phyloP scores from a whole-genome alignment of 1,140 invertebrate genomes.

The Anoplophora glabripennis region DNA sequence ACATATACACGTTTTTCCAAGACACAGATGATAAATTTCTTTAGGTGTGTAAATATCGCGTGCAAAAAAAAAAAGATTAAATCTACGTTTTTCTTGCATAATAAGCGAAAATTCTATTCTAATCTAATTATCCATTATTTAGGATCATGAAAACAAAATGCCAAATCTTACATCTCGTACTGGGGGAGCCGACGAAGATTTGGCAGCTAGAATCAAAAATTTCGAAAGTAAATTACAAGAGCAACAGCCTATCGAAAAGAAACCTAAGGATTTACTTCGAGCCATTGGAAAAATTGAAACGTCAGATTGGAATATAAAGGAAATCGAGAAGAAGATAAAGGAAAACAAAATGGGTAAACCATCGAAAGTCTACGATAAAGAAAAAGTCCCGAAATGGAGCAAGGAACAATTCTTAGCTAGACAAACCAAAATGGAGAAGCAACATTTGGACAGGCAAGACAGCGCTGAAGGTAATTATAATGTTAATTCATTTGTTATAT shows the following conservation, averaged over 20 bases:
- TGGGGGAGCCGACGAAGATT: conserved; percentile 61
- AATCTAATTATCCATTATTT: conserved; percentile 30
- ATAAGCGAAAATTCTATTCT: no score
- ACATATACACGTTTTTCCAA: no score
- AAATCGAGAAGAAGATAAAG: conserved; percentile 87
- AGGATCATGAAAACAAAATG: conserved; percentile 67
- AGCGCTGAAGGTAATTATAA: conserved; percentile 56
- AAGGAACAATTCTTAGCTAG: conserved; percentile 80
- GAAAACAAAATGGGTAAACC: conserved; percentile 74
- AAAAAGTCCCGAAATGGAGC: conserved; percentile 88
- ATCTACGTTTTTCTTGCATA: no score
- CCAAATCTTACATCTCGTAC: conserved; percentile 54
- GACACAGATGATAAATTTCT: no score
- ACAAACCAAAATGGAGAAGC: conserved; percentile 71
- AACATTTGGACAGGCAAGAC: conserved; percentile 58
- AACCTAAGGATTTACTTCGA: conserved; percentile 80
- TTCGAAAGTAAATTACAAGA: conserved; percentile 66
- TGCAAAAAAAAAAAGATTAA: no score
- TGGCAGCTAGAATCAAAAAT: conserved; percentile 68
- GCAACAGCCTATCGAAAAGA: conserved; percentile 62
- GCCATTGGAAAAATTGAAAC: conserved; percentile 88
- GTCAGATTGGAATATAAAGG: conserved; percentile 88
- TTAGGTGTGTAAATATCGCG: no score
- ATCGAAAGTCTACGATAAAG: conserved; percentile 61
- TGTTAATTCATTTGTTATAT: conserved; percentile 47